Evolutionary conservation across 2,888 invertebrate species (phyloP), one percentile per base, ranked within the genome.

Genomic region (Apoda limacodes): DNA sequence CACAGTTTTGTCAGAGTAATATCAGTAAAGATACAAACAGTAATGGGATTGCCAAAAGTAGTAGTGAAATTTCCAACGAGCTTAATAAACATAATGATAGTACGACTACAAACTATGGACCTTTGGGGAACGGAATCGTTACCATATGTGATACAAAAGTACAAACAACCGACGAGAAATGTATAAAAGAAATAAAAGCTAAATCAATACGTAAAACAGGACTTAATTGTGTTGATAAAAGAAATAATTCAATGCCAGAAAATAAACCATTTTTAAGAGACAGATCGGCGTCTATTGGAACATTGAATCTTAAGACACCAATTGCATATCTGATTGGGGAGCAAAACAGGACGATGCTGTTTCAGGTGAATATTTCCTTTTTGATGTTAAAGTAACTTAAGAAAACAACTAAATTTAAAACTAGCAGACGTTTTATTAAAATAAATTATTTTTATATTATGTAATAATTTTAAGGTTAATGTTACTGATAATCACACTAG

Each of bases 271-370:
- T 72, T 42, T 42, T 74, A 19, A 70, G 86, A 41, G 84, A 85
- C 43, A 71, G 86, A 3, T 85, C 86, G 0, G 85, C 86, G 1
- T 86, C 86, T 0, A 85, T 85, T 27, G 86, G 86, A 1, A 82
- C 83, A 28, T 72, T 86, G 28, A 71, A 52, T 37, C 45, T 59
- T 19, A 78, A 85, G 58, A 59, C 83, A 25, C 57, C 83, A 24
- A 52, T 81, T 5, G 46, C 80, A 0, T 80, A 81, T 28, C 43
- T 82, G 20, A 71, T 81, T 39, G 78, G 78, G 1, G 92, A 93
- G 42, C 91, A 91, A 52, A 95, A 95, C 68, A 85, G 95, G 25
- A 96, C 95, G 0, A 97, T 98, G 96, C 85, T 98, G 21, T 89
- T 97, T 56, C 89, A 89, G 67, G 89, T 91, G 50, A 81, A 82